Evolutionary conservation across 2,113 vertebrate genomes (phyloP).

Genomic region (Hippolais icterina): DNA sequence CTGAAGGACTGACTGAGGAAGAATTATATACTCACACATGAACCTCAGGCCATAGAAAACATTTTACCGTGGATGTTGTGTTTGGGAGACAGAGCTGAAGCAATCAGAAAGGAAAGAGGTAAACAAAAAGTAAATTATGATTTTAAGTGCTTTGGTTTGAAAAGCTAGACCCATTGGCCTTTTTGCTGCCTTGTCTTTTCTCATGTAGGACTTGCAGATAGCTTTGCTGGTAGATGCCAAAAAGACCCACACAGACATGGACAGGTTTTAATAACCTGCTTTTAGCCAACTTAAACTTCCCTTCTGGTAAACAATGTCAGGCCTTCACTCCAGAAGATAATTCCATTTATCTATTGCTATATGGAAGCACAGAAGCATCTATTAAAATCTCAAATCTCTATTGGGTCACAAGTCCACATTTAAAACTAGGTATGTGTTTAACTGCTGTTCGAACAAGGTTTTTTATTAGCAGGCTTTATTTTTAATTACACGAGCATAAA

Average conservation of each 20-base stretch:
- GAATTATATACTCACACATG: not conserved
- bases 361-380: not conserved
- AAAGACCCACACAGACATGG: not conserved
- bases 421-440: not conserved
- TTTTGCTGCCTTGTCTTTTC: not conserved
- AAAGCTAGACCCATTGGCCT: not conserved
- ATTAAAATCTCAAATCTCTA: not conserved
- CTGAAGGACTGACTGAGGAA: not conserved
- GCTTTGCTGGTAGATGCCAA: not conserved
- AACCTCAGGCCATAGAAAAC: not conserved
- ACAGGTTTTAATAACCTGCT: not conserved
- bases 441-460: not conserved
- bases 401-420: not conserved
- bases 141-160: not conserved
- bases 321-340: not conserved
- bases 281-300: not conserved
- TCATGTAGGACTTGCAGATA: not conserved
- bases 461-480: not conserved
- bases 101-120: not conserved
- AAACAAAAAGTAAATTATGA: not conserved
- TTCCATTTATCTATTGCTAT: not conserved
- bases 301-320: not conserved
- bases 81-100: not conserved
- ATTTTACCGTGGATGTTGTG: not conserved
- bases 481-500: not conserved